Evolutionary conservation across 2,888 invertebrate genomes (phyloP), one percentile per base, ranked within the genome.

Genomic region (Alviniconcha strummeri): DNA sequence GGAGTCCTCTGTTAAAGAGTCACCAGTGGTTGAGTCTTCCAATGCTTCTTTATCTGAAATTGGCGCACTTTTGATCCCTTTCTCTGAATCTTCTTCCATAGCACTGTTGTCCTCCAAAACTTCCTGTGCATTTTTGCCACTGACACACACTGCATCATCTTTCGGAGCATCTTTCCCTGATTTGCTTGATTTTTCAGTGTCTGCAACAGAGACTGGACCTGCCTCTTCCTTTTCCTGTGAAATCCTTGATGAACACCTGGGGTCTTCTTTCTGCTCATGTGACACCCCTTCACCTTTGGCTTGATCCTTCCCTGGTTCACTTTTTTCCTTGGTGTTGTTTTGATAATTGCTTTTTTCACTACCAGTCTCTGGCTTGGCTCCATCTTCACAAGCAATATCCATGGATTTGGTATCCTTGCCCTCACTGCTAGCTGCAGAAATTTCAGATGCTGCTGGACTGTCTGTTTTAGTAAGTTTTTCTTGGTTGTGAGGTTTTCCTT

Each of bases 161-260:
- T 84, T 77, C 76, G 85, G 83, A 13, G 84, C 81, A 87, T 76
- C 88, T 69, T 71, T 72, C n/a, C 36, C 64, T 92, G 91, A 76
- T 11, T 7, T 60, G 8, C 8, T 8, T 7, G 60, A 7, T 8
- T 60, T 60, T 60, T 60, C 60, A 60, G 60, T 3, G 60, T 60
- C 60, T 60, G 2, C 13, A 13, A 60, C 60, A 60, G 60, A 8
- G 8, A 36, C 9, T 60, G 60, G 60, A 60, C 8, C 60, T 60
- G 13, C 8, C 60, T 11, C 60, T 60, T 60, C 13, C 60, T 60
- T 60, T 60, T 60, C 8, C 55, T 88, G 81, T 91, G 92, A 4
- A 95, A 95, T 93, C 97, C 81, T 60, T 78, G 54, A 15, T 77
- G 76, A 52, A 69, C 55, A 55, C 55, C 57, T 17, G 36, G 11